Conservation (phyloP, 2,797 vertebrate species). For the Thaleichthys pacificus region DNA sequence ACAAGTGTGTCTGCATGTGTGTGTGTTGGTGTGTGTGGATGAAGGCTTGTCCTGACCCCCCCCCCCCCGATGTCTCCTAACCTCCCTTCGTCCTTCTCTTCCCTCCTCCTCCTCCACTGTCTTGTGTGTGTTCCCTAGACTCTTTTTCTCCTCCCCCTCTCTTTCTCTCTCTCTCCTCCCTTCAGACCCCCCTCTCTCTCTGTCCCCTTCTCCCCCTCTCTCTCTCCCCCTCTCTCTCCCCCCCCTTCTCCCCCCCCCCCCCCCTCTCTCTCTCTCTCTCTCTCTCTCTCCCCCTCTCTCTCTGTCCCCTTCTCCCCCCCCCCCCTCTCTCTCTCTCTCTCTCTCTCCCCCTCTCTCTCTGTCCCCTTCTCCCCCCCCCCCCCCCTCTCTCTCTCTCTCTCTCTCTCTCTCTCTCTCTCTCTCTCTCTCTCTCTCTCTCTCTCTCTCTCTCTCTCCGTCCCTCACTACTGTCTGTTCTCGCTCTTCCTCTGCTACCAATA, state of each 20-base stretch:
- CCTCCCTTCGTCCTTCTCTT: too few relatives aligned
- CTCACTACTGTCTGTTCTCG: neutral
- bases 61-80: too few relatives aligned
- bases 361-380: neutral
- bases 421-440: neutral
- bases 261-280: neutral
- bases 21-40: neutral
- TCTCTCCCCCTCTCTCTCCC: neutral
- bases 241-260: too few relatives aligned
- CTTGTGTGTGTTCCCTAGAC: too few relatives aligned
- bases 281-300: neutral
- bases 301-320: neutral
- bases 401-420: neutral
- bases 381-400: neutral
- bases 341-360: neutral
- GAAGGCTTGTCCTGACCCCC: neutral
- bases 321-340: too few relatives aligned
- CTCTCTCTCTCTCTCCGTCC: slow-evolving; percentile 2
- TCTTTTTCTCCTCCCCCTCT: too few relatives aligned
- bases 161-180: too few relatives aligned
- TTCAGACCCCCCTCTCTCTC: too few relatives aligned
- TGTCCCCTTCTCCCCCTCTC: too few relatives aligned
- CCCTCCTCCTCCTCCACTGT: too few relatives aligned
- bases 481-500: neutral
- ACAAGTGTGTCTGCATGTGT: neutral